Base-by-base conservation (phyloP, 2,888 invertebrate genomes). In the Tinea semifulvella region DNA sequence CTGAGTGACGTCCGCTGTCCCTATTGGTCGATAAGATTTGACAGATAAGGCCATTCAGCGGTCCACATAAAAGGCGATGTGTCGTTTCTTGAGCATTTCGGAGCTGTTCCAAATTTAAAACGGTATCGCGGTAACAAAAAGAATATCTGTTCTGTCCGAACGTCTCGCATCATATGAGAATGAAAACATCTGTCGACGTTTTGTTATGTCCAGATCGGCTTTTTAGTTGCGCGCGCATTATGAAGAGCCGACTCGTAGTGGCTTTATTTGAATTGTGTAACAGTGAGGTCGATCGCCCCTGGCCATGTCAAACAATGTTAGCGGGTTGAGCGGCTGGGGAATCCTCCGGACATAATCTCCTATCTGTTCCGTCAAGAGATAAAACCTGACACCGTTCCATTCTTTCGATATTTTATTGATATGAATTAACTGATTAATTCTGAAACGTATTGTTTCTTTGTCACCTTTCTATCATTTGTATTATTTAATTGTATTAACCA, bases 1-100 rank as follows among this genome's bases (percentile, higher is more conserved):
- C 62, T 73, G 80, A 79, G 75, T 79, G 79, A 80, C 80, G 77
- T 74, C 58, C 63, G 68, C 77, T 65, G 74, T 76, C 77, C 77
- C 68, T 75, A 76, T 75, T 71, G 76, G 75, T 68, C 69, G 79
- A 80, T 79, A 71, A 79, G 79, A 80, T 79, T 65, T 70, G 70
- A 72, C 69, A 64, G 77, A 76, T 77, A 77, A 75, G 61, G 7
- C 25, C 18, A 61, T 54, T 56, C 62, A 60, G 70, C 74, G 74
- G 70, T 62, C 57, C 65, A 70, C 67, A 68, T 77, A 66, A 76
- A 74, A 79, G 74, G 63, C 58, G 64, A 69, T 68, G 61, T 70
- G 68, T 74, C 74, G 60, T 63, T 65, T 62, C 64, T 61, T 60
- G 60, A 64, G 58, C 61, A 59, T 70, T 67, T 68, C 61, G 56